Evolutionary conservation across 2,797 vertebrate genomes (phyloP), one percentile per base, ranked within the genome.

Genomic region (Buceros bicornis): DNA sequence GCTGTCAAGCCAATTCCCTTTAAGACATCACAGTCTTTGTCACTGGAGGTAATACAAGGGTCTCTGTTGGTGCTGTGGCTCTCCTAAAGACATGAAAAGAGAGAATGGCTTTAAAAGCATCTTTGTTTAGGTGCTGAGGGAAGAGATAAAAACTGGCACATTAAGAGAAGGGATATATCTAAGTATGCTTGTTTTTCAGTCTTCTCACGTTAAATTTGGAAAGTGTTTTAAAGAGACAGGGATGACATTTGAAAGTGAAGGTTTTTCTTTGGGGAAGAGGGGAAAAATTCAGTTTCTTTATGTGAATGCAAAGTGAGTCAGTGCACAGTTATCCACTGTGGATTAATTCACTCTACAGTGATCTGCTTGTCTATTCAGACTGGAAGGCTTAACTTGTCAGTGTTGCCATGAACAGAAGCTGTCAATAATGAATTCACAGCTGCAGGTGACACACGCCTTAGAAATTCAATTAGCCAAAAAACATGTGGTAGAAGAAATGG

Each of bases 381-480:
- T 53, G 79, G 85, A 96, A 85, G 86, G 71, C 90, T 97, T 50
- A 95, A 87, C 96, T 82, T 95, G 76, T 61, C 89, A 96, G 76
- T 33, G 90, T 35, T 92, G 87, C 90, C 82, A 88, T 37, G 87
- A 95, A 80, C 87, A 94, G 70, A 93, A 92, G 69, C 31, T 48
- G 67, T 82, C 91, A 90, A 96, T 92, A 96, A 94, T 69, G 81
- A 94, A 93, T 90, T 82, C 85, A 86, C 93, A 87, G 85, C 82
- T 98, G 96, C 97, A 97, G 97, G 97, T 97, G 94, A 96, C 76
- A 95, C 58, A 77, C 0, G 21, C 66, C 82, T 95, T 74, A 57
- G 94, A 97, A 97, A 97, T 82, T 92, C 89, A 95, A 97, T 92
- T 87, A 97, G 86, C 31, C 37, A 83, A 94, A 93, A 96, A 82